Conservation (phyloP, 1,140 invertebrate genomes). For the Batillaria attramentaria region DNA sequence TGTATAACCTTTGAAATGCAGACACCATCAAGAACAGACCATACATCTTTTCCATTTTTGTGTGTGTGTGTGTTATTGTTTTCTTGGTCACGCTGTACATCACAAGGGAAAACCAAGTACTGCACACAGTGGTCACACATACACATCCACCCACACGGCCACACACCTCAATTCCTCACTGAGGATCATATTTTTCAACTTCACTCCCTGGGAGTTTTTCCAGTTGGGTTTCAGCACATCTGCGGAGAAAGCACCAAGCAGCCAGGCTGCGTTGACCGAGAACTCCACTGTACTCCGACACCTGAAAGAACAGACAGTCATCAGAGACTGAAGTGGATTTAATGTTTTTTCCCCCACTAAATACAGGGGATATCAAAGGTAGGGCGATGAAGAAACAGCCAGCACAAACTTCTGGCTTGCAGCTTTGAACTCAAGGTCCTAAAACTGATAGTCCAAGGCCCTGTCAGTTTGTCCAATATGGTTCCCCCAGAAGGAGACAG, state of each 20-base stretch:
- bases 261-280: slow-evolving; percentile 94
- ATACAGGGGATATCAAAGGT: not conserved
- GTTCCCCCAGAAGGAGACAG: too few relatives aligned
- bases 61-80: too few relatives aligned
- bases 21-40: too few relatives aligned
- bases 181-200: slow-evolving; percentile 89
- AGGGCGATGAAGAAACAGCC: not conserved
- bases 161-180: slow-evolving; percentile 85
- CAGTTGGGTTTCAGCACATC: slow-evolving; percentile 81
- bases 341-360: not conserved
- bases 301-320: slow-evolving; percentile 72
- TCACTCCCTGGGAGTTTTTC: slow-evolving; percentile 89
- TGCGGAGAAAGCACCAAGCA: slow-evolving; percentile 93
- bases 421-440: too few relatives aligned
- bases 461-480: too few relatives aligned
- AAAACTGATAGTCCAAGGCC: too few relatives aligned
- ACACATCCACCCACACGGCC: not conserved
- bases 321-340: not conserved
- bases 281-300: slow-evolving; percentile 96
- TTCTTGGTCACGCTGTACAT: too few relatives aligned
- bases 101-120: too few relatives aligned
- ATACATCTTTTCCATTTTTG: too few relatives aligned
- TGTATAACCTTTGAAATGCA: too few relatives aligned
- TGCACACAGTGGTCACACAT: too few relatives aligned
- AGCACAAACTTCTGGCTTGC: not conserved